Evolutionary conservation across 1,140 invertebrate species (phyloP).

Genomic region (Meloidogyne exigua): DNA sequence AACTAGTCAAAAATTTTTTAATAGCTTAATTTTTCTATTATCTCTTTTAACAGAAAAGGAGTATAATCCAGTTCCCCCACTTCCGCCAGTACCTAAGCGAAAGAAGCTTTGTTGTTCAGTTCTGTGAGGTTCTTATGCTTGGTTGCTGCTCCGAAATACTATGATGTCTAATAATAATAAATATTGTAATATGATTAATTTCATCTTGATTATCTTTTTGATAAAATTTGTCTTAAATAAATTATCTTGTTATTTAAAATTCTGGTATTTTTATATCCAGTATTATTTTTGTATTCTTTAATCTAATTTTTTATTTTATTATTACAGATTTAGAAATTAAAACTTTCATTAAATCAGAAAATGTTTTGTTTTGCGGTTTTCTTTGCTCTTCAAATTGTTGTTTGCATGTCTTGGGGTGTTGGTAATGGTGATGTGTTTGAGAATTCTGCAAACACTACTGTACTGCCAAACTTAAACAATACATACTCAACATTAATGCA

Average conservation of each 20-base stretch:
- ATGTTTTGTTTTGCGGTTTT: neutral
- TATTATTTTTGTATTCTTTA: neutral
- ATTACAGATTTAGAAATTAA: neutral
- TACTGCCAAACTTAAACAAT: neutral
- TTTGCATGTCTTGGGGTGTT: neutral
- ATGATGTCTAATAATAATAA: neutral
- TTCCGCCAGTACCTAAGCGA: neutral
- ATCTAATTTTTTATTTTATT: neutral
- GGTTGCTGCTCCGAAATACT: neutral
- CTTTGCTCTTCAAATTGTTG: neutral
- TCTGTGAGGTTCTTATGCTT: neutral
- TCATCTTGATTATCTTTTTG: neutral
- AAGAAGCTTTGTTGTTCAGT: neutral
- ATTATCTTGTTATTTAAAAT: neutral
- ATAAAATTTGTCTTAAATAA: neutral
- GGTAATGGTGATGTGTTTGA: neutral
- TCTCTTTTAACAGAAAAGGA: neutral
- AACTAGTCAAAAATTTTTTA: too few relatives aligned
- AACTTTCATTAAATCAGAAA: neutral
- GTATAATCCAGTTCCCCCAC: neutral
- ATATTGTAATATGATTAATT: neutral
- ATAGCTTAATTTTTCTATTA: too few relatives aligned
- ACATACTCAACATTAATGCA: neutral
- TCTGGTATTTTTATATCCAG: neutral
- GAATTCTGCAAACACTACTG: neutral